Percentiles rank a stretch among this genome's conserved stretches.
These are phyloP conservation scores for Euura lappo DNA, from an alignment of 1,140 invertebrate genomes.

Conservation along the genomic window DNA sequence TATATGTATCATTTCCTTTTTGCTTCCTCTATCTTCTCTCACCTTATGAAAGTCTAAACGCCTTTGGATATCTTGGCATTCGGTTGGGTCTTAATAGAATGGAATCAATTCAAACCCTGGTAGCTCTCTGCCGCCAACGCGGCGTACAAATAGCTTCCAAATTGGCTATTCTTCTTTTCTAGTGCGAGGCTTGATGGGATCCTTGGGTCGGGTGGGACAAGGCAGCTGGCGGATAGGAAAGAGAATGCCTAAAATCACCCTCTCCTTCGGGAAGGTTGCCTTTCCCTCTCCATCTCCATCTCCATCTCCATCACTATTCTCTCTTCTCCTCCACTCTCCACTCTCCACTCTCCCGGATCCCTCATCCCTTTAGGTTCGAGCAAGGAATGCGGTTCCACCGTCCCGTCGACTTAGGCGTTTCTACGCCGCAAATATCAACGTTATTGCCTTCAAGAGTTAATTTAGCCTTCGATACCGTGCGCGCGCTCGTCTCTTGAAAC, in stretches of 20 bases:
- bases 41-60: not conserved
- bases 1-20: too few relatives aligned
- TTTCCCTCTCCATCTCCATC: not conserved
- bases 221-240: not conserved
- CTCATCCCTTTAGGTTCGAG: slow-evolving; percentile 10
- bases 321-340: not conserved
- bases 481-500: too few relatives aligned
- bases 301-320: not conserved
- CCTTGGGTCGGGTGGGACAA: not conserved
- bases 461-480: too few relatives aligned
- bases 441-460: too few relatives aligned
- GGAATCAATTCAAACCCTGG: slow-evolving; percentile 3
- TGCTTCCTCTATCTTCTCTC: not conserved
- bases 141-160: slow-evolving; percentile 5
- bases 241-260: not conserved
- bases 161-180: slow-evolving; percentile 7
- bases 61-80: not conserved
- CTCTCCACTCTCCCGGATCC: slow-evolving; percentile 11
- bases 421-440: too few relatives aligned
- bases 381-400: slow-evolving; percentile 11
- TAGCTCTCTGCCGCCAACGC: not conserved
- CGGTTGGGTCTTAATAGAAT: slow-evolving; percentile 2
- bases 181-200: not conserved
- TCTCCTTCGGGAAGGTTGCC: not conserved
- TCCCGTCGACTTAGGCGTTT: not conserved